Percentiles rank a stretch among this genome's conserved stretches.
Conservation (phyloP, 2,113 vertebrate species). For the Pogona vitticeps region DNA sequence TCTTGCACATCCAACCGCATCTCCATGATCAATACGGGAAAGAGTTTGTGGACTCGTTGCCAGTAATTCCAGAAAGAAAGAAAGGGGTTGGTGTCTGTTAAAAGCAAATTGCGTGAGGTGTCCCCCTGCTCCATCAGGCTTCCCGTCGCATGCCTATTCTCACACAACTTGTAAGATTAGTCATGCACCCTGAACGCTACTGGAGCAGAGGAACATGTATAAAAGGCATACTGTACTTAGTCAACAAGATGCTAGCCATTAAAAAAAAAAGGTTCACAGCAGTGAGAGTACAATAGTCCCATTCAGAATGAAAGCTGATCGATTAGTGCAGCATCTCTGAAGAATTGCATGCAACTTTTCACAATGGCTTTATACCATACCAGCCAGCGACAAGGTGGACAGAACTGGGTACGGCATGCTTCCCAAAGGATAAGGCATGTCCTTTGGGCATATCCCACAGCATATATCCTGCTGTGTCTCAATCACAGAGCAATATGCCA, state of each 20-base stretch:
- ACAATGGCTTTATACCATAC: rapidly evolving
- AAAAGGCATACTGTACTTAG: too few relatives aligned
- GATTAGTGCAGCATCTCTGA: not conserved
- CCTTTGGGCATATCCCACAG: too few relatives aligned
- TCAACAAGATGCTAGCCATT: too few relatives aligned
- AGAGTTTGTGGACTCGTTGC: not conserved
- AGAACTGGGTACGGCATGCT: not conserved
- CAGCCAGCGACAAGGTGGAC: rapidly evolving
- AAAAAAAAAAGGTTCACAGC: not conserved
- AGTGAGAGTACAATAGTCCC: not conserved
- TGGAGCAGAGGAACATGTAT: too few relatives aligned
- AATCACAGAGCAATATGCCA: rapidly evolving
- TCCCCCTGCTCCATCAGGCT: too few relatives aligned
- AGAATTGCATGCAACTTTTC: not conserved
- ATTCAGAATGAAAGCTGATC: not conserved
- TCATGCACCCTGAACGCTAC: too few relatives aligned
- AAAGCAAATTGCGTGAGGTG: too few relatives aligned
- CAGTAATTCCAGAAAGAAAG: not conserved
- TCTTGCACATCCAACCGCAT: not conserved
- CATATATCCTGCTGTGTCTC: not conserved
- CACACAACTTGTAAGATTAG: too few relatives aligned
- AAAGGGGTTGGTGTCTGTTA: too few relatives aligned
- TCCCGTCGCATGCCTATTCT: too few relatives aligned
- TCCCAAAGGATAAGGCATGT: not conserved
- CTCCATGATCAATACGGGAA: not conserved